These are phyloP conservation scores for Scaptomyza tumidula DNA, from an alignment of 2,888 invertebrate genomes.

Conservation along the genomic window DNA sequence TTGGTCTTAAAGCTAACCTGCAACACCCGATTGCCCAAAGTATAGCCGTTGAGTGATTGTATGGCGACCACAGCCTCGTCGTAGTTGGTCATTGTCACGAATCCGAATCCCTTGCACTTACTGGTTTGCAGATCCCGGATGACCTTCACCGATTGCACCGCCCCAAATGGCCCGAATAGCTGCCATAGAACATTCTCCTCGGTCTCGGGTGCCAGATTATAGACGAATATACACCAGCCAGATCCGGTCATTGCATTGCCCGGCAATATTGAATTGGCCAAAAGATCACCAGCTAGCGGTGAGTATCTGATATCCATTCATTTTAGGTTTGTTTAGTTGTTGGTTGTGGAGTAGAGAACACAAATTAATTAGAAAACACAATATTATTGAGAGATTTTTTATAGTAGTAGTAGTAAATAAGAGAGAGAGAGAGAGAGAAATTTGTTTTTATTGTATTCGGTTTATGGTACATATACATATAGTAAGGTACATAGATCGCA, in stretches of 20 bases:
- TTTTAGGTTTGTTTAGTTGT: background rate
- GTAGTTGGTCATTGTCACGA: conserved; percentile 99
- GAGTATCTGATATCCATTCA: conserved; percentile 85
- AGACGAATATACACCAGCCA: conserved; percentile 94
- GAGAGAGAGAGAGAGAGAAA: conserved; percentile 7
- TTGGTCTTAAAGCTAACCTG: conserved; percentile 99
- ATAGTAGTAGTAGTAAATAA: background rate
- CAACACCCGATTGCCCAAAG: conserved; percentile 96
- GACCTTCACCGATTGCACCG: conserved; percentile 98
- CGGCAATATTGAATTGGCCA: conserved; percentile 91
- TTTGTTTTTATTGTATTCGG: conserved; percentile 23
- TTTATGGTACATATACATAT: conserved; percentile 38
- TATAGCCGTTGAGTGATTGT: conserved; percentile 97
- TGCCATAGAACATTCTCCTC: conserved; percentile 98
- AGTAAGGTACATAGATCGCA: conserved; percentile 16
- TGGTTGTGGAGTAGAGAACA: conserved; percentile 10
- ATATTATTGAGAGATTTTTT: background rate
- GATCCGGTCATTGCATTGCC: conserved; percentile 94
- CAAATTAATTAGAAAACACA: conserved; percentile 21
- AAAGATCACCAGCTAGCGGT: conserved; percentile 92
- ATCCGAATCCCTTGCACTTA: conserved; percentile 99
- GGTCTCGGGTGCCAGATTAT: conserved; percentile 97
- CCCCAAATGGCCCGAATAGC: conserved; percentile 98
- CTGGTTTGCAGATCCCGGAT: conserved; percentile 97
- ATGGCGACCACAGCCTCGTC: conserved; percentile 98